Evolutionary conservation across 2,888 invertebrate genomes (phyloP), one percentile per base, ranked within the genome.

Genomic region (Strigamia transsilvanica): DNA sequence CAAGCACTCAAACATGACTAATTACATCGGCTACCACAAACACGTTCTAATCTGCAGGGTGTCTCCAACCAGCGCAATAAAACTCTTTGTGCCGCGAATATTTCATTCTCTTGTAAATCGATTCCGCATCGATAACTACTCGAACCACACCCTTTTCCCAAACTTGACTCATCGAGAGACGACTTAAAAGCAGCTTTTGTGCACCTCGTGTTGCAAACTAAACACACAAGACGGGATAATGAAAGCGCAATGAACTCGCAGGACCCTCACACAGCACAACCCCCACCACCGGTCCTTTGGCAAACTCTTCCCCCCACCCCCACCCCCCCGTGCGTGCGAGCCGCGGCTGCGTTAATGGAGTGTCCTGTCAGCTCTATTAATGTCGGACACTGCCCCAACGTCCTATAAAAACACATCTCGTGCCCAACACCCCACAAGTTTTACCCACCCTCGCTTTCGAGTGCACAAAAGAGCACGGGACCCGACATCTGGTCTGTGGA

Each of bases 391-490:
- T 46, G 61, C 61, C 12, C 61, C 61, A 21, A 12, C 21, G 61
- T 66, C 18, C 61, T 66, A 66, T 66, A 66, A 66, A 66, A 66
- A 66, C 61, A 66, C 61, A 66, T 66, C 61, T 66, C 61, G 23
- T 66, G 61, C 61, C 61, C 61, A 66, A 12, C 61, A 21, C 18
- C 61, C 61, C 9, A 2, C 61, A 18, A 23, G 23, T 23, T 23
- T 23, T 23, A 66, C 61, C 21, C 61, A 23, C 61, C 61, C 61
- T 23, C 61, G 21, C 23, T 6, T 46, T 46, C 46, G 13, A 6
- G 13, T 46, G 13, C 46, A 46, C 46, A 46, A 46, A 38, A 46
- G 46, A 46, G 13, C 46, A 46, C 46, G 46, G 46, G 46, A 46
- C 46, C 0, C 46, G n/a, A 46, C 46, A 46, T 46, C 46, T 46